These are phyloP conservation scores for Cromileptes altivelis DNA, from an alignment of 2,113 vertebrate genomes.

Conservation along the genomic window DNA sequence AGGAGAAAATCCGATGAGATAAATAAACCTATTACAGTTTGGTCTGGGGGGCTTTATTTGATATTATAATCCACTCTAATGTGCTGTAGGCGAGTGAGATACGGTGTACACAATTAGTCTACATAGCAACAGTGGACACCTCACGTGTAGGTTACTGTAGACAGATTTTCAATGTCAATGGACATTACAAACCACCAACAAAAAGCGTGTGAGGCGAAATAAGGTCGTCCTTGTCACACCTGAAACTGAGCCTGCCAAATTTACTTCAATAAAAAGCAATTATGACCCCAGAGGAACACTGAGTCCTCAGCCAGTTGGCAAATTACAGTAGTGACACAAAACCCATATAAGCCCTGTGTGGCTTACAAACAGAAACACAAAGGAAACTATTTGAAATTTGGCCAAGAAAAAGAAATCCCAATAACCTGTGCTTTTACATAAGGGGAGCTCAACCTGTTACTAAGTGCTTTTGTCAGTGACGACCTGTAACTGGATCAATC, in stretches of 20 bases:
- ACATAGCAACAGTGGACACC: not conserved
- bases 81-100: conserved; percentile 35
- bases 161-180: conserved; percentile 21
- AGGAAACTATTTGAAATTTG: not conserved
- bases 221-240: conserved; percentile 48
- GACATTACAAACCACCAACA: conserved; percentile 23
- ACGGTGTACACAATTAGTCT: not conserved
- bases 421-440: not conserved
- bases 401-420: not conserved
- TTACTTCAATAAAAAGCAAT: conserved; percentile 60
- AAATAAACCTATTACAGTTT: conserved; percentile 43
- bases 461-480: not conserved
- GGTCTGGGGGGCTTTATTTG: conserved; percentile 22
- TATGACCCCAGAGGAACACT: conserved; percentile 52
- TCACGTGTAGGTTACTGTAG: not conserved
- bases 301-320: conserved; percentile 55
- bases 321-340: conserved; percentile 47
- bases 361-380: conserved; percentile 21
- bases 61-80: conserved; percentile 52
- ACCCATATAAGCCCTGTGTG: conserved; percentile 11
- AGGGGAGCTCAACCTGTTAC: not conserved
- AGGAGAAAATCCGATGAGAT: conserved; percentile 33
- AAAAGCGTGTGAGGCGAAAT: conserved; percentile 38
- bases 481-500: not conserved
- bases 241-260: conserved; percentile 64